Conservation (phyloP, 1,140 invertebrate species). For the Chironomus tepperi region DNA sequence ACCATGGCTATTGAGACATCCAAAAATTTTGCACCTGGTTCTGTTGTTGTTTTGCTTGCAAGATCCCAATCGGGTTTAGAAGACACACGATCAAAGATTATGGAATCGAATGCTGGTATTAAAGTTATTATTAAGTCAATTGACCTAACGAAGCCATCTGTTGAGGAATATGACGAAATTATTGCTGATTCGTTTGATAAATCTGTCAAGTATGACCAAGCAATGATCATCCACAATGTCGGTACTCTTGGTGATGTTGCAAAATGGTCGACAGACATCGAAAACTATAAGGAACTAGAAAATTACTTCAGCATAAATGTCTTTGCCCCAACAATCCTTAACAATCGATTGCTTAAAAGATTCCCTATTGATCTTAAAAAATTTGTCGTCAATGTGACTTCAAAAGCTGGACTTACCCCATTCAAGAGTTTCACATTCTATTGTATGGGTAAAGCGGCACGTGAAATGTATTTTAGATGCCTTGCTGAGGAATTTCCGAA, state of each 20-base stretch:
- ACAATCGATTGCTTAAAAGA: conserved; percentile 59
- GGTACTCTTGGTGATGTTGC: conserved; percentile 72
- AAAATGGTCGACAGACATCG: conserved; percentile 50
- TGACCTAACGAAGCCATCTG: conserved; percentile 46
- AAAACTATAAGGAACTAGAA: conserved; percentile 49
- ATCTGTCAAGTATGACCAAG: conserved; percentile 50
- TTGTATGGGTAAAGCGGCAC: conserved; percentile 78
- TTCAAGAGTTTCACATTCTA: conserved; percentile 70
- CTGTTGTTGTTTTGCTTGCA: conserved; percentile 66
- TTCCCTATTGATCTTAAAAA: conserved; percentile 42
- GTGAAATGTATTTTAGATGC: conserved; percentile 84
- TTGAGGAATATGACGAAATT: conserved; percentile 36
- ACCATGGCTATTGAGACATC: conserved; percentile 63
- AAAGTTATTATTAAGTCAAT: conserved; percentile 45
- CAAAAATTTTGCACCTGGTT: conserved; percentile 46
- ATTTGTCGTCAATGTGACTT: conserved; percentile 80
- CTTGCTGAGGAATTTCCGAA: conserved; percentile 61
- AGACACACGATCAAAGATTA: conserved; percentile 49
- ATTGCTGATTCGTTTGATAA: conserved; percentile 41
- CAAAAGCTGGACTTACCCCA: conserved; percentile 67
- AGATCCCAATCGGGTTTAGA: conserved; percentile 56
- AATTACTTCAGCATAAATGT: conserved; percentile 73
- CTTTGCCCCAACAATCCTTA: conserved; percentile 66
- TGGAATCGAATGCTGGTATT: conserved; percentile 38
- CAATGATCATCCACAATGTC: conserved; percentile 82